These are phyloP conservation scores for Tympanuchus pallidicinctus DNA, from an alignment of 2,113 vertebrate genomes.

Conservation along the genomic window DNA sequence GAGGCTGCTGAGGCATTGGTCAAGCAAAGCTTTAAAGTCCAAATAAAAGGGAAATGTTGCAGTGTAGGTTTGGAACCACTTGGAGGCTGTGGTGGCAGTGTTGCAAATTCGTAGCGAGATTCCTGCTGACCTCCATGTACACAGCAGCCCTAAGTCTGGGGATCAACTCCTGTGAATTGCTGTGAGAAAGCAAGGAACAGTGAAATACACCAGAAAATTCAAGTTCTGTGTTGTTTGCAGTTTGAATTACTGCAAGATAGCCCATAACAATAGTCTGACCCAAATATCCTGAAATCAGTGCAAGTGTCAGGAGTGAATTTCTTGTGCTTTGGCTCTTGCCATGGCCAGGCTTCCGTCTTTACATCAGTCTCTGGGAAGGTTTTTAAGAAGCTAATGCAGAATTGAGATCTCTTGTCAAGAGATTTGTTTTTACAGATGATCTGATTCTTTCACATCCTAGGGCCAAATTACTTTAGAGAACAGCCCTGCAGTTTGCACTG, in stretches of 20 bases:
- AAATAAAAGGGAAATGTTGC: not conserved
- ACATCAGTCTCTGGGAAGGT: not conserved
- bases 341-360: not conserved
- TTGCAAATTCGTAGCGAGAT: not conserved
- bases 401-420: not conserved
- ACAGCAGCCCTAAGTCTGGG: not conserved
- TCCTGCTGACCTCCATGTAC: not conserved
- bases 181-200: not conserved
- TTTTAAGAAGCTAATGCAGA: not conserved
- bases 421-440: not conserved
- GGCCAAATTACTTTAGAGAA: not conserved
- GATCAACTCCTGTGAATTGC: not conserved
- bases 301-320: not conserved
- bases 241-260: not conserved
- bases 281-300: not conserved
- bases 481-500: not conserved
- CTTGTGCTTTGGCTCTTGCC: not conserved
- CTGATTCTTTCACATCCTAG: not conserved
- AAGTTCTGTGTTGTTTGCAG: not conserved
- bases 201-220: not conserved
- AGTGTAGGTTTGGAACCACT: not conserved
- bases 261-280: not conserved
- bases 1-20: not conserved
- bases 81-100: not conserved
- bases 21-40: conserved; percentile 10